These are phyloP conservation scores for Osmerus eperlanus DNA, from an alignment of 2,113 vertebrate species.

Conservation along the genomic window DNA sequence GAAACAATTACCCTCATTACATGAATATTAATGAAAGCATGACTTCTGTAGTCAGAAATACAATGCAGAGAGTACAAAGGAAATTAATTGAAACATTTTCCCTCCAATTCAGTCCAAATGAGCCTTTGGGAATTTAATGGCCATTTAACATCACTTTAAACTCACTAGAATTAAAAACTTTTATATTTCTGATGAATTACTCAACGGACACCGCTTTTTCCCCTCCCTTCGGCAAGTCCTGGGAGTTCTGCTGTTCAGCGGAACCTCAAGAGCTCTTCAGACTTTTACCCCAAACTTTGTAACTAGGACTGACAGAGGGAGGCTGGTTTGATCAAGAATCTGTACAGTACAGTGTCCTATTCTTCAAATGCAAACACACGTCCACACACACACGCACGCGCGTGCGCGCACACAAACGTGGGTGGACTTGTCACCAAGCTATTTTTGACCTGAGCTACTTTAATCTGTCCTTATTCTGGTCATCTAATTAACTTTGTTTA, in stretches of 20 bases:
- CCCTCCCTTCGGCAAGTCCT: conserved; percentile 3
- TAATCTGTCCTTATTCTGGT: too few relatives aligned
- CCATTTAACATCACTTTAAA: conserved; percentile 27
- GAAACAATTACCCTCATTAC: conserved; percentile 39
- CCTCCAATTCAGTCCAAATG: conserved; percentile 22
- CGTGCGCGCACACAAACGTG: too few relatives aligned
- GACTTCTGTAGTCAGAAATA: conserved; percentile 36
- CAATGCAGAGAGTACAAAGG: conserved; percentile 24
- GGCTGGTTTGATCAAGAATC: too few relatives aligned
- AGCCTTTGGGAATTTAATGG: conserved; percentile 9
- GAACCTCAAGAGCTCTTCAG: conserved; percentile 12
- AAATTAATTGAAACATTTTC: conserved; percentile 23
- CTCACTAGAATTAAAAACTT: not conserved
- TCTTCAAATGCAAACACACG: too few relatives aligned
- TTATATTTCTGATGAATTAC: conserved; percentile 1
- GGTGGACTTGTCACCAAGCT: too few relatives aligned
- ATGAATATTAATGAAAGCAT: conserved; percentile 47
- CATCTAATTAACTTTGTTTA: too few relatives aligned
- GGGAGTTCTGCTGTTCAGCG: conserved; percentile 9
- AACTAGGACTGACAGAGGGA: too few relatives aligned
- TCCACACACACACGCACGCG: too few relatives aligned
- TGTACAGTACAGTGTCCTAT: too few relatives aligned
- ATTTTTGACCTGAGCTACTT: too few relatives aligned
- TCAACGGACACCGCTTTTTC: not conserved
- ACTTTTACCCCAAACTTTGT: too few relatives aligned